These are phyloP conservation scores for Narcine bancroftii DNA, from an alignment of 2,113 vertebrate genomes.

Conservation along the genomic window DNA sequence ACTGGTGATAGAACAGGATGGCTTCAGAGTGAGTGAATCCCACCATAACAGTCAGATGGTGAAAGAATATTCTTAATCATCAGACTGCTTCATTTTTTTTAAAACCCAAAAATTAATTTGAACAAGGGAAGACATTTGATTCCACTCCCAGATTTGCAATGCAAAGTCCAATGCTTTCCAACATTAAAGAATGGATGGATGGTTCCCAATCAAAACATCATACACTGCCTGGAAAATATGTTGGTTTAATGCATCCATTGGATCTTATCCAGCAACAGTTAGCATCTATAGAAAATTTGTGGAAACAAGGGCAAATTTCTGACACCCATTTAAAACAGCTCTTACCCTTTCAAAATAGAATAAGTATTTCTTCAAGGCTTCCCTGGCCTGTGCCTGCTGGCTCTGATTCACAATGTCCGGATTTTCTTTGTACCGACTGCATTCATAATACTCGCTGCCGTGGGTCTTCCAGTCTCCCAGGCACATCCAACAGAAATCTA, in stretches of 20 bases:
- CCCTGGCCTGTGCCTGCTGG: constrained; percentile 96
- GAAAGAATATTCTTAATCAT: too few species aligned
- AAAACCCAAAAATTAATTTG: too few species aligned
- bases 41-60: neutral
- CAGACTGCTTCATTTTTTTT: too few species aligned
- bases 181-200: neutral
- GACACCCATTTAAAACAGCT: constrained; percentile 2
- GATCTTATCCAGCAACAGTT: neutral
- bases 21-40: too few species aligned
- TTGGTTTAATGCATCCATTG: neutral
- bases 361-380: constrained; percentile 98
- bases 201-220: neutral
- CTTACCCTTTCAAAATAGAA: constrained; percentile 99
- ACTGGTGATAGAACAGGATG: too few species aligned
- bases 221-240: neutral
- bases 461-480: constrained; percentile 98
- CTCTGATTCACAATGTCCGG: constrained; percentile 99
- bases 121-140: too few species aligned
- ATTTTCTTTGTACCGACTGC: constrained; percentile 99
- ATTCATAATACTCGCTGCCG: constrained; percentile 97
- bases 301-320: neutral
- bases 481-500: constrained; percentile 99
- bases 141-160: neutral
- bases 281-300: too few species aligned
- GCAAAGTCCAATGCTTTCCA: neutral